A percentile compares a stretch with the other conserved stretches of the same genome.
phyloP scores from a whole-genome alignment of 1,140 invertebrate species.

The Euwallacea similis region DNA sequence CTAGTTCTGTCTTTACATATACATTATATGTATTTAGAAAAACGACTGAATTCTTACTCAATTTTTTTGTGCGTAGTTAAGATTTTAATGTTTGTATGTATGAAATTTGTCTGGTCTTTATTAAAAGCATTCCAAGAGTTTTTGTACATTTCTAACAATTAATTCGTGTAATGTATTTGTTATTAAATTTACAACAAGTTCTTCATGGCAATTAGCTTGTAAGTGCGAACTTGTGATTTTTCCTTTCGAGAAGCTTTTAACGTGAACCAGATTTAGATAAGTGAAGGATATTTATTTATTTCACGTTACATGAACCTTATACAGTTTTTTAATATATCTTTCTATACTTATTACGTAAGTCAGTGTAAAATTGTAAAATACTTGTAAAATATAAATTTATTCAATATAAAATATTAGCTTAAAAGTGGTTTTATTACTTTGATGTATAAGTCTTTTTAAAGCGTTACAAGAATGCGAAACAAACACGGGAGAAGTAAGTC shows the following conservation, averaged over 20 bases:
- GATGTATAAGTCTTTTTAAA: too few relatives aligned
- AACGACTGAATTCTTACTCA: too few relatives aligned
- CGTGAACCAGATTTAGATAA: slow-evolving; percentile 27
- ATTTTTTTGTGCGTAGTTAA: too few relatives aligned
- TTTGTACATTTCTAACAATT: too few relatives aligned
- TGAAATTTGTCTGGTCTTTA: too few relatives aligned
- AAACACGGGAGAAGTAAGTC: too few relatives aligned
- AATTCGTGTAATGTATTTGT: background rate
- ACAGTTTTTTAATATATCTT: slow-evolving; percentile 42
- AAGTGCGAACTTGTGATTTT: slow-evolving; percentile 16
- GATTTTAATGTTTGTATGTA: too few relatives aligned
- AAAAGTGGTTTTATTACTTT: background rate
- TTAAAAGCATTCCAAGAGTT: too few relatives aligned
- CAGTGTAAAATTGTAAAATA: slow-evolving; percentile 50
- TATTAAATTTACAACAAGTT: background rate
- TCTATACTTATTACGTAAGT: slow-evolving; percentile 43
- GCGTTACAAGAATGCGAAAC: too few relatives aligned
- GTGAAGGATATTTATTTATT: slow-evolving; percentile 29
- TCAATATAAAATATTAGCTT: slow-evolving; percentile 47
- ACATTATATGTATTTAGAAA: background rate
- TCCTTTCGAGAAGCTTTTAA: slow-evolving; percentile 34
- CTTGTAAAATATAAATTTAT: slow-evolving; percentile 49
- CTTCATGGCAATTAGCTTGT: background rate
- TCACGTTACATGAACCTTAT: slow-evolving; percentile 32
- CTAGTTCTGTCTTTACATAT: slow-evolving; percentile 5